phyloP scores from a whole-genome alignment of 2,888 invertebrate species.

The Hydrotaea diabolus region DNA sequence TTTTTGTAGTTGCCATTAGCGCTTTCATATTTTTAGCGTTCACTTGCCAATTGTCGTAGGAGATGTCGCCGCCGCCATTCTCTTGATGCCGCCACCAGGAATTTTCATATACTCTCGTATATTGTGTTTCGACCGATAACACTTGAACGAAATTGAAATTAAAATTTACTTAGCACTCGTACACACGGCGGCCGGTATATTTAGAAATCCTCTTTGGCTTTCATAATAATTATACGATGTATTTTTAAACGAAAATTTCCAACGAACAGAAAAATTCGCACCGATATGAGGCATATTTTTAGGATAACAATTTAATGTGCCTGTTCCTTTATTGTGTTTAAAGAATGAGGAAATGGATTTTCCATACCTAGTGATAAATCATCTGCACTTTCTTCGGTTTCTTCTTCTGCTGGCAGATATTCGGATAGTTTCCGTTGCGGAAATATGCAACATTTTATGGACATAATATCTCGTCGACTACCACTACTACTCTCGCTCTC shows the following conservation, averaged over 20 bases:
- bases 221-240: no score
- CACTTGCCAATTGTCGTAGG: conserved; percentile 54
- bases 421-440: not conserved
- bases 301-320: no score
- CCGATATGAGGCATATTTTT: not conserved
- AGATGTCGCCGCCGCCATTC: conserved; percentile 6
- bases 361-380: not conserved
- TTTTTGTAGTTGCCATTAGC: not conserved
- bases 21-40: conserved; percentile 47
- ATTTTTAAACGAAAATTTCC: no score
- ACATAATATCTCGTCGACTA: not conserved
- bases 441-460: conserved; percentile 11
- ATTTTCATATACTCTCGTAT: no score
- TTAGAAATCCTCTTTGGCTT: not conserved
- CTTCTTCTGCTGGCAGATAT: not conserved
- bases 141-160: no score
- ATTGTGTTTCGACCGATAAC: conserved; percentile 11
- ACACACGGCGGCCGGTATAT: no score
- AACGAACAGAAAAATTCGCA: no score
- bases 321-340: no score
- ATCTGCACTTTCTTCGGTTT: not conserved
- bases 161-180: no score
- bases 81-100: not conserved
- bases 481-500: not conserved
- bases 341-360: no score